A percentile compares a stretch with the other conserved stretches of the same genome.
Evolutionary conservation across 2,797 vertebrate species (phyloP).

Genomic region (Atherinosoma microstoma): DNA sequence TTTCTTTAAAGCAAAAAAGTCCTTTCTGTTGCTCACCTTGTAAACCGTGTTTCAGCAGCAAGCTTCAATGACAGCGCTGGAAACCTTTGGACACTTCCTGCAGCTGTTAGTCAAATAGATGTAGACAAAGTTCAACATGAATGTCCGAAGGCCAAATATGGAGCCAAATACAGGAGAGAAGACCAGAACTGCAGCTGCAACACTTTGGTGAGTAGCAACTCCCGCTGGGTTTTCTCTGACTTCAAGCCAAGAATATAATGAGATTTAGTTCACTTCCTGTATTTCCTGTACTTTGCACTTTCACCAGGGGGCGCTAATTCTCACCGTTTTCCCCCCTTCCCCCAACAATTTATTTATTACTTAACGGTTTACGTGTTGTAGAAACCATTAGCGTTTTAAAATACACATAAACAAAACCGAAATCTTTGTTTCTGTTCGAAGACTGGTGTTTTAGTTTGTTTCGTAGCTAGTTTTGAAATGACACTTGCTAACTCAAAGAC

Average conservation of each 20-base stretch:
- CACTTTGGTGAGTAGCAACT: background rate
- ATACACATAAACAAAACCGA: background rate
- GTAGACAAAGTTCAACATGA: background rate
- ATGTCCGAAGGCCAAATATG: background rate
- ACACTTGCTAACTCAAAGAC: background rate
- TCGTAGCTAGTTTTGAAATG: background rate
- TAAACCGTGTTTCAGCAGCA: too few species aligned
- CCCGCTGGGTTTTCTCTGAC: background rate
- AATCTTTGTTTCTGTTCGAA: background rate
- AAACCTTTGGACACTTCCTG: constrained; percentile 25
- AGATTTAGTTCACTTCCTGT: constrained; percentile 10
- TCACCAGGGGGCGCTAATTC: constrained; percentile 25
- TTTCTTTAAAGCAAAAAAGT: too few species aligned
- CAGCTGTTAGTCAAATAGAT: background rate
- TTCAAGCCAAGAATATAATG: background rate
- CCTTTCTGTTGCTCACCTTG: background rate
- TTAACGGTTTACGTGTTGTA: too few species aligned
- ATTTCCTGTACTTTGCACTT: background rate
- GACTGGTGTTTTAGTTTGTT: background rate
- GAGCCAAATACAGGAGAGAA: background rate
- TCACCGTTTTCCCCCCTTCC: too few species aligned
- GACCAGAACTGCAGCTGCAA: background rate
- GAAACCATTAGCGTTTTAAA: background rate
- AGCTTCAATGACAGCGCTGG: background rate
- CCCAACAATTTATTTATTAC: too few species aligned